phyloP scores from a whole-genome alignment of 1,140 invertebrate species.

The Brachionus manjavacas region DNA sequence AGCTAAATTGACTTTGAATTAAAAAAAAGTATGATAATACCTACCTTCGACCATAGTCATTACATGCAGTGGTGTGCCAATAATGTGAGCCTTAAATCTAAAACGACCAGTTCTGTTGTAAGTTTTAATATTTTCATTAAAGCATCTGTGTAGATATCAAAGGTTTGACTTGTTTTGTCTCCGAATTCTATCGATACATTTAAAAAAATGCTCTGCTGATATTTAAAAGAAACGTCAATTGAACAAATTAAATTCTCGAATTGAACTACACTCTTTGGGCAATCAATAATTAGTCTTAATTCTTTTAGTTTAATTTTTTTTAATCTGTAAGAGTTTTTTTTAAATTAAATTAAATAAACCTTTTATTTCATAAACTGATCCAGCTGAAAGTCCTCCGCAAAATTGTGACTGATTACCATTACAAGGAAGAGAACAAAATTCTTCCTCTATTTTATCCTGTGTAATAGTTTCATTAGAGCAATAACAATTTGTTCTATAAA shows the following conservation, averaged over 20 bases:
- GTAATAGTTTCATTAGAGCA: not conserved
- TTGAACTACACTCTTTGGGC: not conserved
- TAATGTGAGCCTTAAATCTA: not conserved
- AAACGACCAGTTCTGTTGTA: not conserved
- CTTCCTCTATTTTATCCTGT: not conserved
- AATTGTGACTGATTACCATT: not conserved
- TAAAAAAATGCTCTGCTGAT: not conserved
- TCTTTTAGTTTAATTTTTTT: not conserved
- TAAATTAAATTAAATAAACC: not conserved
- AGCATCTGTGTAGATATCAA: not conserved
- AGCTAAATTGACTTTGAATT: not conserved
- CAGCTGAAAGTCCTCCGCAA: not conserved
- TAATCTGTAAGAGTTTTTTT: not conserved
- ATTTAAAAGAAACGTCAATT: not conserved
- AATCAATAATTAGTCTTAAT: not conserved
- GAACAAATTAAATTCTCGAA: not conserved
- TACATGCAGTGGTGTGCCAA: not conserved
- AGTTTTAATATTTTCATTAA: not conserved
- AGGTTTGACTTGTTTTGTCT: not conserved
- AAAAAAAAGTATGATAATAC: not conserved
- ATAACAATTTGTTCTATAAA: not conserved
- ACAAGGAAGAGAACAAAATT: not conserved
- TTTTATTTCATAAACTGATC: not conserved
- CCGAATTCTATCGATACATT: not conserved
- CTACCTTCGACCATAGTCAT: not conserved